Evolutionary conservation across 2,888 invertebrate genomes (phyloP).

Genomic region (Tyria jacobaeae): DNA sequence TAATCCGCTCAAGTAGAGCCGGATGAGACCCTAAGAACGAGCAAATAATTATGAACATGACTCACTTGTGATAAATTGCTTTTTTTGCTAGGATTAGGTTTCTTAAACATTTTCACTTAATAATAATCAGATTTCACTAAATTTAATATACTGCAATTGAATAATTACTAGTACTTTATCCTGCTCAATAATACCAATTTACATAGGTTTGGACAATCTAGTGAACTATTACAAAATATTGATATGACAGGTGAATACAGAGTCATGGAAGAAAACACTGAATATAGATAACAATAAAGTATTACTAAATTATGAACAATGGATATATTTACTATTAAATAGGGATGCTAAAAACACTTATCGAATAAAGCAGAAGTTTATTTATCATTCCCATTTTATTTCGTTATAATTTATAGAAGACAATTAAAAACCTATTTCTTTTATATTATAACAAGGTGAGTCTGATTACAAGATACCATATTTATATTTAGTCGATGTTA

Average conservation of each 20-base stretch:
- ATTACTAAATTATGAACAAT: not conserved
- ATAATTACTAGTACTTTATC: conserved; percentile 17
- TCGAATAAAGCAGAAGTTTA: not conserved
- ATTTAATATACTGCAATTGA: conserved; percentile 14
- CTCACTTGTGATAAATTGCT: conserved; percentile 83
- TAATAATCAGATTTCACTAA: conserved; percentile 20
- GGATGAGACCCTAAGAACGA: conserved; percentile 52
- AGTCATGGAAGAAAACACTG: conserved; percentile 10
- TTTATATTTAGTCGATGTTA: not conserved
- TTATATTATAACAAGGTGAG: too few species aligned
- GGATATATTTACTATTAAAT: too few species aligned
- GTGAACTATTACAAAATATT: conserved; percentile 22
- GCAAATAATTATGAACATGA: conserved; percentile 69
- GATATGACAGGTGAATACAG: conserved; percentile 1
- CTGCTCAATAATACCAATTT: not conserved
- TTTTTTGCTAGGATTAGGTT: conserved; percentile 71
- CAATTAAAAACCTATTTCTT: too few species aligned
- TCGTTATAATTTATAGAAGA: too few species aligned
- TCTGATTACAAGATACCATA: too few species aligned
- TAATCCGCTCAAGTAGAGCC: conserved; percentile 39
- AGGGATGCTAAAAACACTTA: too few species aligned
- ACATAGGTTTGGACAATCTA: conserved; percentile 10
- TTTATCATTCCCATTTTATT: too few species aligned
- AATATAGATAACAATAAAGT: not conserved
- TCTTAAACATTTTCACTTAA: conserved; percentile 67